These are phyloP conservation scores for Helobdella robusta DNA, from an alignment of 2,888 invertebrate genomes.

Conservation along the genomic window DNA sequence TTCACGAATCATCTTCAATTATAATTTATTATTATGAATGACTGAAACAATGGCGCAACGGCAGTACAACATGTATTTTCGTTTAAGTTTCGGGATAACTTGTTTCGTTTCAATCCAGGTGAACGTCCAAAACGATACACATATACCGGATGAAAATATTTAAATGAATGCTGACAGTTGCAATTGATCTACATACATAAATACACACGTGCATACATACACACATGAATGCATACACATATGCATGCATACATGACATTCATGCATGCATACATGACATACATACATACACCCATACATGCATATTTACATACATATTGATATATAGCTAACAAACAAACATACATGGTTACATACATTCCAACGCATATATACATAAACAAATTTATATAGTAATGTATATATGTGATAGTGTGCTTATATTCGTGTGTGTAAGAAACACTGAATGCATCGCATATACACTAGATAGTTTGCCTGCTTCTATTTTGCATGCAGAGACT, in stretches of 20 bases:
- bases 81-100: too few species aligned
- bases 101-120: too few species aligned
- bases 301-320: conserved; percentile 23
- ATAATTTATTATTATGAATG: too few species aligned
- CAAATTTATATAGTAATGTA: neutral
- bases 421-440: too few species aligned
- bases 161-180: neutral
- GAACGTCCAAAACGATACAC: too few species aligned
- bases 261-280: conserved; percentile 21
- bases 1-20: too few species aligned
- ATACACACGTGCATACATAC: conserved; percentile 1
- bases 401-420: neutral
- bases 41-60: too few species aligned
- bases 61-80: too few species aligned
- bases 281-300: conserved; percentile 21
- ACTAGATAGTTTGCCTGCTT: too few species aligned
- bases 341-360: conserved; percentile 5
- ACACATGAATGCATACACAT: conserved; percentile 9
- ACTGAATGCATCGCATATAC: too few species aligned
- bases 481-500: too few species aligned
- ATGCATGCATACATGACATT: conserved; percentile 18
- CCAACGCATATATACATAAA: neutral
- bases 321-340: neutral
- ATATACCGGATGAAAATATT: too few species aligned
- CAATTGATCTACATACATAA: neutral